Conservation (phyloP, 2,797 vertebrate genomes). For the Simalia tracyae region DNA sequence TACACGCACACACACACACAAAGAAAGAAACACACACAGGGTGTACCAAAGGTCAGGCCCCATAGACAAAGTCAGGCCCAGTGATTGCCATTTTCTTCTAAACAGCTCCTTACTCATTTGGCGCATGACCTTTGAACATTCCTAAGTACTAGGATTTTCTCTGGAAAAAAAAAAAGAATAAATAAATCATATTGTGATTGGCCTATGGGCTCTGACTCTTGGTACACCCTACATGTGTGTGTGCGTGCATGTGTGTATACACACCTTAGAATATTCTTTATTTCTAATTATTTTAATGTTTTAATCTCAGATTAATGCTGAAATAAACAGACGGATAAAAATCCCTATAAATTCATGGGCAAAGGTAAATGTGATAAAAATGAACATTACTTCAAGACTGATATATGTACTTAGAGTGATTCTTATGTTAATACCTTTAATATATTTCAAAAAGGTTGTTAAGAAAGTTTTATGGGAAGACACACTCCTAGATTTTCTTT, state of each 20-base stretch:
- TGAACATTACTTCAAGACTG: not conserved
- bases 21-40: not conserved
- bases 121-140: not conserved
- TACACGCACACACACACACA: too few species aligned
- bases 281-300: not conserved
- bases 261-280: not conserved
- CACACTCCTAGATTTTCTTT: too few species aligned
- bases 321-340: not conserved
- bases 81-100: not conserved
- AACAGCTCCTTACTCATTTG: not conserved
- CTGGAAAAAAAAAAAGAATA: too few species aligned
- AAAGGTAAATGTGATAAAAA: not conserved
- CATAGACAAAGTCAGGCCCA: too few species aligned
- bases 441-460: too few species aligned
- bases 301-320: not conserved
- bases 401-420: not conserved
- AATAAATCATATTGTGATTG: too few species aligned
- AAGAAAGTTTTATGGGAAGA: too few species aligned
- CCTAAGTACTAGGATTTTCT: not conserved
- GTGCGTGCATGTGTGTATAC: not conserved
- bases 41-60: not conserved
- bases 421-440: too few species aligned
- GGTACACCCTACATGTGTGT: not conserved
- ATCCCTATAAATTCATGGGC: not conserved
- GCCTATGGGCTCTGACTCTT: not conserved